Percentiles rank a stretch among this genome's conserved stretches.
phyloP scores from a whole-genome alignment of 1,140 invertebrate genomes.

The Galleria mellonella region DNA sequence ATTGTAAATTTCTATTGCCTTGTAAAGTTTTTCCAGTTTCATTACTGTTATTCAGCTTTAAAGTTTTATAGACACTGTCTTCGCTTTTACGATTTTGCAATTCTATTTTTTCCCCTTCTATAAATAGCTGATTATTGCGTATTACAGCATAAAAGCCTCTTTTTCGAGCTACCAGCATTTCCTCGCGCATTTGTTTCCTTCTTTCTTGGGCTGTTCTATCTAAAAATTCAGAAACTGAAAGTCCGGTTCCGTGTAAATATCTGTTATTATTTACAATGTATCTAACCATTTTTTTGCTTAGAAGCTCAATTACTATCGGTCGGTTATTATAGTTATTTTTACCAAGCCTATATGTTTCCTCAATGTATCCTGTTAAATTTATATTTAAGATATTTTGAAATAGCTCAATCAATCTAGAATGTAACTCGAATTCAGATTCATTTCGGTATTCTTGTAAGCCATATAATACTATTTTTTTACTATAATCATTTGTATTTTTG shows the following conservation, averaged over 20 bases:
- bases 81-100: no score
- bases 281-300: conserved; percentile 12
- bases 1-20: neutral
- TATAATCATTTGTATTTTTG: neutral
- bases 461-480: conserved; percentile 10
- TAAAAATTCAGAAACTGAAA: conserved; percentile 4
- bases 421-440: conserved; percentile 5
- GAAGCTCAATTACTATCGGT: conserved; percentile 6
- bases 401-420: neutral
- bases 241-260: neutral
- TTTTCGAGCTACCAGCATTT: neutral
- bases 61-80: no score
- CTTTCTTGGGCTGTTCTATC: neutral
- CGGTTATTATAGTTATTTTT: conserved; percentile 2
- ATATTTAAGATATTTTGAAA: no score
- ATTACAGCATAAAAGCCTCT: neutral
- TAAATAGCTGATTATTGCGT: conserved; percentile 1
- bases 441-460: conserved; percentile 9
- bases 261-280: conserved; percentile 7
- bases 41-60: no score
- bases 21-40: neutral
- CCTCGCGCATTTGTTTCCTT: neutral
- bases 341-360: conserved; percentile 11
- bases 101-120: neutral
- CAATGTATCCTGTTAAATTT: conserved; percentile 8